These are phyloP conservation scores for Drosophila auraria DNA, from an alignment of 1,140 invertebrate genomes.

Conservation along the genomic window DNA sequence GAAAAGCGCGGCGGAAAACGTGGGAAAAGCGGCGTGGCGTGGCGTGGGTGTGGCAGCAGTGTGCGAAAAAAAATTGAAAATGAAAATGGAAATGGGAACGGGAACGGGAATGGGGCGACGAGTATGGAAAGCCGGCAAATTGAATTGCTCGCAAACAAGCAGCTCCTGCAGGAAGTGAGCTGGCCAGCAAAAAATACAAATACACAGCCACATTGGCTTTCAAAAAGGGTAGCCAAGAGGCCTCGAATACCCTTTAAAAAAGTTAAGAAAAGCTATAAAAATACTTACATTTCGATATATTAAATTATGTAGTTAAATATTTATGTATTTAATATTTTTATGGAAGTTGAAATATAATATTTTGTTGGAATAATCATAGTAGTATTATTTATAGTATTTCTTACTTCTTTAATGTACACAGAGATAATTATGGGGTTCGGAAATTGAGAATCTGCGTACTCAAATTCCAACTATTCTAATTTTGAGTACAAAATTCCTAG, in stretches of 20 bases:
- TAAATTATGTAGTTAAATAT: background rate
- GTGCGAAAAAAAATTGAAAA: conserved; percentile 10
- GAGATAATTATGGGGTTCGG: too few relatives aligned
- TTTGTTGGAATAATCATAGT: too few relatives aligned
- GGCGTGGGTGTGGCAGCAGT: conserved; percentile 17
- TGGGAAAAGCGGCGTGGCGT: conserved; percentile 3
- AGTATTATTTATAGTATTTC: too few relatives aligned
- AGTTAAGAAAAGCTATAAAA: background rate
- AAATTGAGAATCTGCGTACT: too few relatives aligned
- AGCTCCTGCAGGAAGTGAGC: conserved; percentile 47
- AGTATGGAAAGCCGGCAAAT: conserved; percentile 53
- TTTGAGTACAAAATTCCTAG: too few relatives aligned
- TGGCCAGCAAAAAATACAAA: conserved; percentile 16
- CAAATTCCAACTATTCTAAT: too few relatives aligned
- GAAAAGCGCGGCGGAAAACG: conserved; percentile 14
- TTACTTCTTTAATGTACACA: too few relatives aligned
- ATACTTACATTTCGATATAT: background rate
- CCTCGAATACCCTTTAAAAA: background rate
- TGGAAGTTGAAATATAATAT: too few relatives aligned
- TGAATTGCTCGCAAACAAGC: conserved; percentile 74
- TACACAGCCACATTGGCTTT: background rate
- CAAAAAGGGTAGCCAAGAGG: background rate
- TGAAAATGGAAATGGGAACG: conserved; percentile 6
- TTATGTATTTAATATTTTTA: too few relatives aligned
- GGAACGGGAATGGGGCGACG: background rate